phyloP scores from a whole-genome alignment of 1,140 invertebrate genomes.

The Rhysida immarginata region DNA sequence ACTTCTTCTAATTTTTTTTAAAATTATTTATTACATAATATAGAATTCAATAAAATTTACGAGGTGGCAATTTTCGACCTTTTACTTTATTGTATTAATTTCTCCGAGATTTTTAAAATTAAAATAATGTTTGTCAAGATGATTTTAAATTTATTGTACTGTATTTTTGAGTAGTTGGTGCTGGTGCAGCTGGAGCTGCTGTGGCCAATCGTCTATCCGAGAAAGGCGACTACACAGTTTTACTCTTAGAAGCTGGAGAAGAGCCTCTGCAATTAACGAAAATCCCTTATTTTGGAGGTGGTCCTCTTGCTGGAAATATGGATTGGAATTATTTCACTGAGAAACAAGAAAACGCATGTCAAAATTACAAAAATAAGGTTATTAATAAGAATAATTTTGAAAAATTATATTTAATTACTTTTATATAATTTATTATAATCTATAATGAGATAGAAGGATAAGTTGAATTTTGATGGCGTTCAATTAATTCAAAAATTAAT shows the following conservation, averaged over 20 bases:
- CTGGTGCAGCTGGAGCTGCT: constrained; percentile 19
- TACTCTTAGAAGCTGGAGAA: constrained; percentile 21
- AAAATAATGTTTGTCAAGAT: not conserved
- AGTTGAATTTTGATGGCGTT: too few species aligned
- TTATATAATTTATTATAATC: too few species aligned
- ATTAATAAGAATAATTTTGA: too few species aligned
- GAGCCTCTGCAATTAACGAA: constrained; percentile 5
- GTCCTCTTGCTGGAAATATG: not conserved
- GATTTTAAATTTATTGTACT: not conserved
- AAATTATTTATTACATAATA: too few species aligned
- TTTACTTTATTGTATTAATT: too few species aligned
- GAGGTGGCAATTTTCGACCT: too few species aligned
- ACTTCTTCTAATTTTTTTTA: too few species aligned
- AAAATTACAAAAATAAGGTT: constrained; percentile 19
- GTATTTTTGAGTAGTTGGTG: constrained; percentile 14
- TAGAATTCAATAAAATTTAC: too few species aligned
- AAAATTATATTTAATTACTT: too few species aligned
- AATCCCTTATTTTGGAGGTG: constrained; percentile 5
- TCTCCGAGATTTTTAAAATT: too few species aligned
- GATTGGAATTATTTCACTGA: constrained; percentile 27
- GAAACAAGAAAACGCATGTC: constrained; percentile 23
- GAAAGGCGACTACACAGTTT: constrained; percentile 13
- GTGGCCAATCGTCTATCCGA: constrained; percentile 19
- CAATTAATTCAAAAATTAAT: too few species aligned
- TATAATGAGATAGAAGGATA: too few species aligned